These are phyloP conservation scores for Rotaria socialis DNA, from an alignment of 2,888 invertebrate genomes.

Conservation along the genomic window DNA sequence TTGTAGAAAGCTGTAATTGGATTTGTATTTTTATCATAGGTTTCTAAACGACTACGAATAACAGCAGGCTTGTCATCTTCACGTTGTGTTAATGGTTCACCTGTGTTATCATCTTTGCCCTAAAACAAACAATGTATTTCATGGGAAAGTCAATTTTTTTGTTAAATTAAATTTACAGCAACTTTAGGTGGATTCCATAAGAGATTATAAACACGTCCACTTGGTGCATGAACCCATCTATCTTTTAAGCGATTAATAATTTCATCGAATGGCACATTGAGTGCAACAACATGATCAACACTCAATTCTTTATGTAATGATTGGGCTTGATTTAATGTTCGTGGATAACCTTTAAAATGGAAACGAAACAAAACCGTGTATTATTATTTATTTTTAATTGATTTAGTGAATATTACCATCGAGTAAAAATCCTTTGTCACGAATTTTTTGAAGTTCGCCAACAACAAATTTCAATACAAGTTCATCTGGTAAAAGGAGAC, in stretches of 20 bases:
- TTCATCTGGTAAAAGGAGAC: slow-evolving; percentile 81
- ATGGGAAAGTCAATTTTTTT: too few relatives aligned
- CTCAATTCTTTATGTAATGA: slow-evolving; percentile 69
- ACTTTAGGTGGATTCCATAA: slow-evolving; percentile 88
- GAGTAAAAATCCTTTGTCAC: slow-evolving; percentile 71
- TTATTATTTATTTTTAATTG: not conserved
- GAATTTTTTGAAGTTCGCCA: slow-evolving; percentile 68
- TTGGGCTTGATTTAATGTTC: slow-evolving; percentile 70
- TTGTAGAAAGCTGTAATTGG: slow-evolving; percentile 74
- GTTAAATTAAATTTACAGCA: not conserved
- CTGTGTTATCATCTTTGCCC: slow-evolving; percentile 78
- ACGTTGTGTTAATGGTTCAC: slow-evolving; percentile 75
- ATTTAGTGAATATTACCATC: slow-evolving; percentile 63
- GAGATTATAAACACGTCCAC: slow-evolving; percentile 86
- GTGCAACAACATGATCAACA: slow-evolving; percentile 76
- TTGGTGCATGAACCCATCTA: slow-evolving; percentile 82
- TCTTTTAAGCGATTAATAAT: slow-evolving; percentile 60
- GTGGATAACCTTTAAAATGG: slow-evolving; percentile 57
- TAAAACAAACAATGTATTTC: not conserved
- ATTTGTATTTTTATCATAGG: slow-evolving; percentile 72
- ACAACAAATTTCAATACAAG: slow-evolving; percentile 77
- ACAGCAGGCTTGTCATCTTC: slow-evolving; percentile 85
- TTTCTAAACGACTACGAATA: slow-evolving; percentile 72
- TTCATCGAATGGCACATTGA: slow-evolving; percentile 72
- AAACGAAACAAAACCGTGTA: slow-evolving; percentile 49